phyloP scores from a whole-genome alignment of 2,797 vertebrate species.

The Enteromius viviparus region DNA sequence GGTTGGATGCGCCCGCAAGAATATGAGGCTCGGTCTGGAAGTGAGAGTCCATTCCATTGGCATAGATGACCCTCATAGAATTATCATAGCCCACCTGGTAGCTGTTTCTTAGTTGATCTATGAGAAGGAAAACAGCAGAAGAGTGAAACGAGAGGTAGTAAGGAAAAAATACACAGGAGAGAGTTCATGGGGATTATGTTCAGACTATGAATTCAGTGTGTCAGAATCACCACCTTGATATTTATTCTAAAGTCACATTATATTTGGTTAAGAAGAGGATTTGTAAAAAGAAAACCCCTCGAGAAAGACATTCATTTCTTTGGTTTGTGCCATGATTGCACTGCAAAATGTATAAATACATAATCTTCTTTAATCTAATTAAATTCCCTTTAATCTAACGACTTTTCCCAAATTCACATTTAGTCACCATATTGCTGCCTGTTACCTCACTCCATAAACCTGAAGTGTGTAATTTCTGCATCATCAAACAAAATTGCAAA shows the following conservation, averaged over 20 bases:
- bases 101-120: slow-evolving; percentile 95
- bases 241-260: slow-evolving; percentile 7
- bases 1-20: slow-evolving; percentile 92
- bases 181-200: neutral
- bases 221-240: slow-evolving; percentile 10
- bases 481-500: neutral
- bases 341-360: neutral
- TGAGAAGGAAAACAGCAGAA: slow-evolving; percentile 32
- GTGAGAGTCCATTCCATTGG: slow-evolving; percentile 95
- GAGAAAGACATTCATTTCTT: neutral
- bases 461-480: neutral
- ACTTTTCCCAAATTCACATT: neutral
- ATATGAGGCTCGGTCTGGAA: slow-evolving; percentile 96
- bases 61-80: slow-evolving; percentile 92
- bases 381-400: slow-evolving; percentile 10
- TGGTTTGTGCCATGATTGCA: neutral
- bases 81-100: slow-evolving; percentile 95
- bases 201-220: slow-evolving; percentile 1
- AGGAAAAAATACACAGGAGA: neutral
- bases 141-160: neutral
- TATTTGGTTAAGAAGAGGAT: slow-evolving; percentile 18
- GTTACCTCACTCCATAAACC: slow-evolving; percentile 1
- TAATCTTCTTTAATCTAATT: slow-evolving; percentile 6
- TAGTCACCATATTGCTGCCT: neutral
- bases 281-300: neutral